These are phyloP conservation scores for Castor canadensis DNA, from an alignment of 2,113 vertebrate species.

Conservation along the genomic window DNA sequence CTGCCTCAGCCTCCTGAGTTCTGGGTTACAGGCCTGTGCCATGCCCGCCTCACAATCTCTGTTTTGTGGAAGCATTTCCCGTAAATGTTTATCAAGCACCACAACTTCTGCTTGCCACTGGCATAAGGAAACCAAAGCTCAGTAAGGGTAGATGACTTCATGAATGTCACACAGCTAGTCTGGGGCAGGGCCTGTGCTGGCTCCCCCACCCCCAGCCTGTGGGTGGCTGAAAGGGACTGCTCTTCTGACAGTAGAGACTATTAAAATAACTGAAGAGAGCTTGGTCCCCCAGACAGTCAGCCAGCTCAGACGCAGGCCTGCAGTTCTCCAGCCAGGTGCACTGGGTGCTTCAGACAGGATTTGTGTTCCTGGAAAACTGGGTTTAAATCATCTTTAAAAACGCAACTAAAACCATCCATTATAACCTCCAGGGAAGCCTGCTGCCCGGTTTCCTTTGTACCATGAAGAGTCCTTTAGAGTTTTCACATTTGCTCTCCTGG, in stretches of 20 bases:
- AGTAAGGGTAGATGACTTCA: not conserved
- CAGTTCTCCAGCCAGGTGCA: slow-evolving; percentile 36
- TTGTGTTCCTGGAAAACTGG: slow-evolving; percentile 58
- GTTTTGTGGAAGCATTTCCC: not conserved
- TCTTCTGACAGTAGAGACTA: not conserved
- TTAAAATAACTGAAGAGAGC: not conserved
- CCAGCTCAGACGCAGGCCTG: not conserved
- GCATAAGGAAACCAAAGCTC: not conserved
- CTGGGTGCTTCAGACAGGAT: slow-evolving; percentile 43
- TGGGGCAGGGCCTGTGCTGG: not conserved
- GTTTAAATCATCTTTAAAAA: slow-evolving; percentile 66
- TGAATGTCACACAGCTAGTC: not conserved
- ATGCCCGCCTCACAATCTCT: too few species aligned
- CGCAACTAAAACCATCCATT: slow-evolving; percentile 48
- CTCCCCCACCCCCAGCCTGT: not conserved
- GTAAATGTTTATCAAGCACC: not conserved
- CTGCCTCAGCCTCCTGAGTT: too few species aligned
- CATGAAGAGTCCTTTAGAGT: not conserved
- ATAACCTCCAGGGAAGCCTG: not conserved
- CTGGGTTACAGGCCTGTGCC: too few species aligned
- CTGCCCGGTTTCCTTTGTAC: not conserved
- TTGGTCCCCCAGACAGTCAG: not conserved
- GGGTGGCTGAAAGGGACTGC: too few species aligned
- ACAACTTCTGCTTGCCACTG: not conserved
- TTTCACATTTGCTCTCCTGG: not conserved